Percentiles rank a stretch among this genome's conserved stretches.
Conservation (phyloP, 2,797 vertebrate species). For the Protosalanx chinensis region DNA sequence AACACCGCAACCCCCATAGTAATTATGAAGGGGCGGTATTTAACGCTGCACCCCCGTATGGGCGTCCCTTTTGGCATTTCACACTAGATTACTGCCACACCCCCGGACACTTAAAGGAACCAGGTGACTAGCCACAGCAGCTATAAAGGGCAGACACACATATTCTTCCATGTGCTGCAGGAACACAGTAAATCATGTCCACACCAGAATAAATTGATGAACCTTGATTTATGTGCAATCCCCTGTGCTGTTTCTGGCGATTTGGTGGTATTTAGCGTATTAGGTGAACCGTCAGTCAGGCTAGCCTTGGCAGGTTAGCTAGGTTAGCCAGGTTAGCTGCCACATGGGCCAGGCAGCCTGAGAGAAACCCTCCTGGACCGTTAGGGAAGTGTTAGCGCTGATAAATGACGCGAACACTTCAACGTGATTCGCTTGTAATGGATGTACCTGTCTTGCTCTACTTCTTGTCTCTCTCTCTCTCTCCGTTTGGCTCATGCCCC, state of each 20-base stretch:
- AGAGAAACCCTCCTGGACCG: constrained; percentile 46
- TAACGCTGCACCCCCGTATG: constrained; percentile 31
- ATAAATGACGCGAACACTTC: constrained; percentile 40
- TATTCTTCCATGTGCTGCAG: not conserved
- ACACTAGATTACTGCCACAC: constrained; percentile 7
- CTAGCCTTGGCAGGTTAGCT: constrained; percentile 27
- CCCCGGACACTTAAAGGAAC: not conserved
- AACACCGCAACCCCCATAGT: not conserved
- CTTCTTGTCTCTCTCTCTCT: not conserved
- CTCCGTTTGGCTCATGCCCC: constrained; percentile 11
- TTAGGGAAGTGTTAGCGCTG: constrained; percentile 43
- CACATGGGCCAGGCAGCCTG: constrained; percentile 34
- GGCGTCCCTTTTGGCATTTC: constrained; percentile 26
- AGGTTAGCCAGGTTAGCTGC: constrained; percentile 27
- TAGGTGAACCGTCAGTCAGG: constrained; percentile 6
- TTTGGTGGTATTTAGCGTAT: not conserved
- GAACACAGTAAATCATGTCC: not conserved
- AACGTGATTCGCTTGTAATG: constrained; percentile 50
- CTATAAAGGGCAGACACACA: not conserved
- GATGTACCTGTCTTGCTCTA: constrained; percentile 26
- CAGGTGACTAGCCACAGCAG: not conserved
- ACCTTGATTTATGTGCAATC: too few species aligned
- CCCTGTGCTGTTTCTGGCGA: not conserved
- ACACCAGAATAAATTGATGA: not conserved
- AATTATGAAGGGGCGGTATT: constrained; percentile 22